Evolutionary conservation across 53 echinoderm and acorn worm species (phyloP).

Genomic region (Pentamera pediparva): DNA sequence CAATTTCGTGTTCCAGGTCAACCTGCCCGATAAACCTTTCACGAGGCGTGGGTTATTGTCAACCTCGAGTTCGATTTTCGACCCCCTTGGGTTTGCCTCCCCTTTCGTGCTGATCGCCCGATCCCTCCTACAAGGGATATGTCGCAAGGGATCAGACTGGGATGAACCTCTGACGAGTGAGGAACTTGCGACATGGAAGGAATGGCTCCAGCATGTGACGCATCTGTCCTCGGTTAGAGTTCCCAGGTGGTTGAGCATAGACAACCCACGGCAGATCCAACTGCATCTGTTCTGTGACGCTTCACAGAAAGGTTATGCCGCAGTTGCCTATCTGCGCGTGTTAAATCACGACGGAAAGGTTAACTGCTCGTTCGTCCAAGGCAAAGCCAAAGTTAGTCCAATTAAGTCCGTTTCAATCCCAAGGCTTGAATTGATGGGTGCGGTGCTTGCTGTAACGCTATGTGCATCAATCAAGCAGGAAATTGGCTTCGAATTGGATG

Average conservation of each 20-base stretch:
- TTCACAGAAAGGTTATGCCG: conserved; percentile 44
- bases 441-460: conserved; percentile 39
- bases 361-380: conserved; percentile 42
- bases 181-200: conserved; percentile 13
- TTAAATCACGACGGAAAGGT: background rate
- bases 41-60: conserved; percentile 65
- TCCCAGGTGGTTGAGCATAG: conserved; percentile 15
- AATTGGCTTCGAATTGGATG: conserved; percentile 2
- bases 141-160: conserved; percentile 52
- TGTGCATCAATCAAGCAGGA: background rate
- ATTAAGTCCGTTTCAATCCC: conserved; percentile 45
- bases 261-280: background rate
- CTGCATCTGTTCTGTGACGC: conserved; percentile 52
- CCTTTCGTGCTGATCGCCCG: conserved; percentile 47
- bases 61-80: conserved; percentile 52
- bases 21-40: conserved; percentile 25
- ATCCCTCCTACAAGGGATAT: conserved; percentile 51
- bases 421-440: conserved; percentile 46
- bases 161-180: conserved; percentile 31
- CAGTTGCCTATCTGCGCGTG: conserved; percentile 43
- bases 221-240: conserved; percentile 12
- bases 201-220: conserved; percentile 34
- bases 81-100: conserved; percentile 50
- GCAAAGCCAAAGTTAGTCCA: conserved; percentile 47
- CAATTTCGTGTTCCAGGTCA: conserved; percentile 44